phyloP scores from a whole-genome alignment of 2,888 invertebrate species.

The Heterodera filipjevi region DNA sequence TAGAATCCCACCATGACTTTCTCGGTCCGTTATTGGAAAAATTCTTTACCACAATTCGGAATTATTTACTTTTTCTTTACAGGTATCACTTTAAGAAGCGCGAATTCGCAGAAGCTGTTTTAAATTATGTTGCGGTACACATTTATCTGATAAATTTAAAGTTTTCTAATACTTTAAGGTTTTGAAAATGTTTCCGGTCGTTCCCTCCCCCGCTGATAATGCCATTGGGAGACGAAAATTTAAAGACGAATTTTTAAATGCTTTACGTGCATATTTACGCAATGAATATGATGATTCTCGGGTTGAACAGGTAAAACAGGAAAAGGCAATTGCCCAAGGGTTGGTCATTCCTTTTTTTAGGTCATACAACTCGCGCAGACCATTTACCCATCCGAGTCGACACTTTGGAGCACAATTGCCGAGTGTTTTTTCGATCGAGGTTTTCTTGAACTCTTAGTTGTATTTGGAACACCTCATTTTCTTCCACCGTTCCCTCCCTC shows the following conservation, averaged over 20 bases:
- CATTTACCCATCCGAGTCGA: conserved; percentile 29
- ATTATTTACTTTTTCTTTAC: background rate
- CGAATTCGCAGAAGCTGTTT: conserved; percentile 21
- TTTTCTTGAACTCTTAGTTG: too few species aligned
- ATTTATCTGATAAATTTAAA: background rate
- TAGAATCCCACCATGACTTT: too few species aligned
- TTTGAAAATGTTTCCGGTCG: background rate
- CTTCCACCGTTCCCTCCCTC: too few species aligned
- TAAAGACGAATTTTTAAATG: conserved; percentile 30
- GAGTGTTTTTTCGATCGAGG: conserved; percentile 29
- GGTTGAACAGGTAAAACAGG: conserved; percentile 12
- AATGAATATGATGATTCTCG: conserved; percentile 17
- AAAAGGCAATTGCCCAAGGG: background rate
- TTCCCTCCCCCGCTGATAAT: background rate
- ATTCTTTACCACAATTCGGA: background rate
- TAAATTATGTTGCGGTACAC: conserved; percentile 26
- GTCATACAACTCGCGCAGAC: conserved; percentile 19
- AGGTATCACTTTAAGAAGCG: conserved; percentile 13
- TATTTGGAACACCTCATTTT: too few species aligned
- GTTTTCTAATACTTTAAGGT: background rate
- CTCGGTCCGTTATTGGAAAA: background rate
- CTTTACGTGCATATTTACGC: conserved; percentile 26
- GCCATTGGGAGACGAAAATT: conserved; percentile 8
- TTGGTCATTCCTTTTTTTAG: background rate
- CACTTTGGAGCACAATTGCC: conserved; percentile 29